These are phyloP conservation scores for Elysia crispata DNA, from an alignment of 2,888 invertebrate species.

Conservation along the genomic window DNA sequence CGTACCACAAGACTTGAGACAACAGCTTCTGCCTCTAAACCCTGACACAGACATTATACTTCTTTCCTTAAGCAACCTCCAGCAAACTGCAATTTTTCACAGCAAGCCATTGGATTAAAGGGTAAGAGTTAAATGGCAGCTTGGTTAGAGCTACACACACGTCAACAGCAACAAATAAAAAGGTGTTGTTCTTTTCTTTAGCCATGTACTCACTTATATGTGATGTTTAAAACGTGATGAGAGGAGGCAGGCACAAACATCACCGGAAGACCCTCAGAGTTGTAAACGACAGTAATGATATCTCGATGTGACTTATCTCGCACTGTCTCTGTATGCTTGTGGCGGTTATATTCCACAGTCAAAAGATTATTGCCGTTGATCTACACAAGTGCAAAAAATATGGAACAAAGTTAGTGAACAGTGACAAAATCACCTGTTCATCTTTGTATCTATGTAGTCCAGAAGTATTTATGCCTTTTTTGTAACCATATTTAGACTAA, in stretches of 20 bases:
- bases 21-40: no score
- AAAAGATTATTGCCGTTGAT: constrained; percentile 95
- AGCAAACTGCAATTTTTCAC: no score
- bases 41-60: no score
- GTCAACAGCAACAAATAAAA: no score
- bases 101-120: no score
- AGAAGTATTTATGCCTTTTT: no score
- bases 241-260: constrained; percentile 67
- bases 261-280: constrained; percentile 92
- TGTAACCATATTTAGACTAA: no score
- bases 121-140: no score
- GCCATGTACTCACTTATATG: constrained; percentile 82
- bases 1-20: no score
- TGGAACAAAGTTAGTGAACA: background rate
- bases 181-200: no score
- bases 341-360: constrained; percentile 94
- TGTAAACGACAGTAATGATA: constrained; percentile 90
- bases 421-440: background rate
- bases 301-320: constrained; percentile 90
- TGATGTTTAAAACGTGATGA: constrained; percentile 84
- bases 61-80: no score
- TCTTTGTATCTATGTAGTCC: background rate
- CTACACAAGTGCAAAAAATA: constrained; percentile 78
- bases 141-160: no score
- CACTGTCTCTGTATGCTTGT: constrained; percentile 91